Conservation (phyloP, 2,113 vertebrate genomes). For the Xerus inauris region DNA sequence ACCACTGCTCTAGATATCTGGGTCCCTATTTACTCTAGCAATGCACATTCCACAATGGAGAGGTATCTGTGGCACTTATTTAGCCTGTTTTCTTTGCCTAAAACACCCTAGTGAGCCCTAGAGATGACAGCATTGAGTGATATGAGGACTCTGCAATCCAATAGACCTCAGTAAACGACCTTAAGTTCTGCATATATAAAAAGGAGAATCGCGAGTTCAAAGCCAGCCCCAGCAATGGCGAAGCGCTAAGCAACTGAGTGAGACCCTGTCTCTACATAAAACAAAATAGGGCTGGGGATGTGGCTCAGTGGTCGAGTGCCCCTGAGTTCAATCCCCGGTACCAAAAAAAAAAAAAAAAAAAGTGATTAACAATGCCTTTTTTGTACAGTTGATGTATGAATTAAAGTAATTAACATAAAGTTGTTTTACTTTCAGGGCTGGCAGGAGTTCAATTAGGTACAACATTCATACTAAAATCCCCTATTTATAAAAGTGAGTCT, state of each 20-base stretch:
- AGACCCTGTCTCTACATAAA: no score
- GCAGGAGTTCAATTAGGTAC: neutral
- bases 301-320: no score
- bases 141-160: neutral
- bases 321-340: no score
- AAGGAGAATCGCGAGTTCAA: no score
- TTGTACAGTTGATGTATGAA: neutral
- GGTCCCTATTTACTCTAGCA: neutral
- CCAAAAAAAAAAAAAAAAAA: no score
- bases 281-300: no score
- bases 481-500: slow-evolving; percentile 14
- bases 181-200: slow-evolving; percentile 28
- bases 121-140: neutral
- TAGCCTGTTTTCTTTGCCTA: slow-evolving; percentile 22
- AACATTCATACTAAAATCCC: neutral
- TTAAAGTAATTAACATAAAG: slow-evolving; percentile 3
- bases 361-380: neutral
- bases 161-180: neutral
- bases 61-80: neutral
- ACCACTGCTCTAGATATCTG: neutral
- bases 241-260: no score
- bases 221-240: no score
- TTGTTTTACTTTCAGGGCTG: slow-evolving; percentile 36
- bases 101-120: neutral
- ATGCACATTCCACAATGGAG: neutral